These are phyloP conservation scores for Physella acuta DNA, from an alignment of 1,140 invertebrate species.

Conservation along the genomic window DNA sequence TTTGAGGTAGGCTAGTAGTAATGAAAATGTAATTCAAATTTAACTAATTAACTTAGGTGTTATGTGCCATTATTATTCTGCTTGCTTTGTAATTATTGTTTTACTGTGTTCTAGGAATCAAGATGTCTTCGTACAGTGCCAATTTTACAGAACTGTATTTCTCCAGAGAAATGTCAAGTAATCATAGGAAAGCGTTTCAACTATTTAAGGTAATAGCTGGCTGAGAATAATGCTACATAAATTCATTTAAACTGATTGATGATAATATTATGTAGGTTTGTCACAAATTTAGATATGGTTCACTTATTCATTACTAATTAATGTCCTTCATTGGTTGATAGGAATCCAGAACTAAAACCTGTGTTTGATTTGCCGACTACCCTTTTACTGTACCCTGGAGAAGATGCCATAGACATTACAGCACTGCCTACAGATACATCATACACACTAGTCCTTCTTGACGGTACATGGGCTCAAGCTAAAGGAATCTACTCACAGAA, in stretches of 20 bases:
- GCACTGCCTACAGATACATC: constrained; percentile 52
- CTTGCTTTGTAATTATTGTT: not conserved
- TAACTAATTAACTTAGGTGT: not conserved
- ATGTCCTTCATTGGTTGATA: constrained; percentile 44
- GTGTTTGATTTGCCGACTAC: constrained; percentile 74
- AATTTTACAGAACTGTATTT: constrained; percentile 78
- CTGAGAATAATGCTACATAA: not conserved
- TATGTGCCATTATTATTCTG: not conserved
- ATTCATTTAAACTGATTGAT: not conserved
- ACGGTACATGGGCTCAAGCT: constrained; percentile 93
- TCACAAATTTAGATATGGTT: not conserved
- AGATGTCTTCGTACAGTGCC: constrained; percentile 83
- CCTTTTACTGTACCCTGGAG: constrained; percentile 80
- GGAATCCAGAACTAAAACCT: constrained; percentile 69
- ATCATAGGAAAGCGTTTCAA: constrained; percentile 85
- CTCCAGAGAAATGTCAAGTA: constrained; percentile 74
- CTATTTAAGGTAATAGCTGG: constrained; percentile 55
- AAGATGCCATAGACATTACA: constrained; percentile 69
- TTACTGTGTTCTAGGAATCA: constrained; percentile 67
- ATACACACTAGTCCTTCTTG: constrained; percentile 83
- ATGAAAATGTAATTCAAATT: not conserved
- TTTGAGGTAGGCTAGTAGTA: constrained; percentile 67
- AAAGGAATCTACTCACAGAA: constrained; percentile 66
- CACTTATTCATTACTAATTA: not conserved
- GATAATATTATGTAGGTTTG: not conserved